These are phyloP conservation scores for Cotesia congregata DNA, from an alignment of 2,888 invertebrate genomes.

Conservation along the genomic window DNA sequence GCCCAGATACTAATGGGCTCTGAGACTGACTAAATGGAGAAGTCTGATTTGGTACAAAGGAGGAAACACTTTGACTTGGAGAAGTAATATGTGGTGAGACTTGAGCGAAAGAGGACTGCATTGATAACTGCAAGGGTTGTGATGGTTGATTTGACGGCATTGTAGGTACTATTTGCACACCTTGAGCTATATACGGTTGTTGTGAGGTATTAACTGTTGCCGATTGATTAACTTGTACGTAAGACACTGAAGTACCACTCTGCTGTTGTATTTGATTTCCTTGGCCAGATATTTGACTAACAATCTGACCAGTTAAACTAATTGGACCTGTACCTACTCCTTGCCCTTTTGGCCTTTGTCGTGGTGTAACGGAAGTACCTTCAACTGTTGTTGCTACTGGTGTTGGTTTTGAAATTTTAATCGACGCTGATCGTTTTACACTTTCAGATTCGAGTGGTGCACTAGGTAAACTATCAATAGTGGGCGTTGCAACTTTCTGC, in stretches of 20 bases:
- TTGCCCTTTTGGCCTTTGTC: constrained; percentile 84
- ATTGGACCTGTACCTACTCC: constrained; percentile 65
- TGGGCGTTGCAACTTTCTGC: constrained; percentile 78
- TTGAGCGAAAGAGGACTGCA: constrained; percentile 49
- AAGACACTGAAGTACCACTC: constrained; percentile 55
- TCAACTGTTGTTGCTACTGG: constrained; percentile 73
- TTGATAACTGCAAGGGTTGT: constrained; percentile 47
- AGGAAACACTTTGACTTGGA: constrained; percentile 59
- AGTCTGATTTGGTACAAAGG: constrained; percentile 57
- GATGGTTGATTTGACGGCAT: constrained; percentile 28
- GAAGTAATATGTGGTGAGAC: constrained; percentile 60
- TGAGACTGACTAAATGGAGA: constrained; percentile 61
- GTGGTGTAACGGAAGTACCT: constrained; percentile 86
- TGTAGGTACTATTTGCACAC: background rate
- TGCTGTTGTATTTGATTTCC: constrained; percentile 59
- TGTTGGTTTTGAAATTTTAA: constrained; percentile 71
- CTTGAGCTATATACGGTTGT: constrained; percentile 54
- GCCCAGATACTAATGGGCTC: constrained; percentile 60
- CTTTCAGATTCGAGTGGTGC: constrained; percentile 82
- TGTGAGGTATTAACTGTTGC: constrained; percentile 55
- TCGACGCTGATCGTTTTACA: constrained; percentile 73
- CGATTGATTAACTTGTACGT: constrained; percentile 58
- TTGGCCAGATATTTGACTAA: constrained; percentile 68
- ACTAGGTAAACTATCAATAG: constrained; percentile 76
- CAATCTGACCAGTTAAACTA: constrained; percentile 66